These are phyloP conservation scores for Phortica variegata DNA, from an alignment of 1,140 invertebrate genomes.

Conservation along the genomic window DNA sequence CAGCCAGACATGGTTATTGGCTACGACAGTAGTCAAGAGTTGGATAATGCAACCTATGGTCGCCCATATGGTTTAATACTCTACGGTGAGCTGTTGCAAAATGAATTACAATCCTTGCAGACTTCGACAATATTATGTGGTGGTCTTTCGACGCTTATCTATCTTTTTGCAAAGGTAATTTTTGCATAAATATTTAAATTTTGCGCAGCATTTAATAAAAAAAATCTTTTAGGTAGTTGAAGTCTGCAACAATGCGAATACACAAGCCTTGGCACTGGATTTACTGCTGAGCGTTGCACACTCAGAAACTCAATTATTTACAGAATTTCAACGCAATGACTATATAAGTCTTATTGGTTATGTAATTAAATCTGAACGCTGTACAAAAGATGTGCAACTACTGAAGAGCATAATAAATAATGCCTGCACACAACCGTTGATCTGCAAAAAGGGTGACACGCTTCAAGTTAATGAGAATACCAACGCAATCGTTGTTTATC, in stretches of 20 bases:
- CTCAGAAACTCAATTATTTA: conserved; percentile 45
- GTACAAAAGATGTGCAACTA: conserved; percentile 45
- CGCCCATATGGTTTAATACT: conserved; percentile 41
- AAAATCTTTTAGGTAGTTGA: conserved; percentile 36
- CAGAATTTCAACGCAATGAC: conserved; percentile 48
- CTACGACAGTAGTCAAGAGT: conserved; percentile 38
- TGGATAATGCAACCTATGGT: conserved; percentile 41
- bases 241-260: conserved; percentile 29
- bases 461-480: conserved; percentile 45
- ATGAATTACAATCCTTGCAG: conserved; percentile 42
- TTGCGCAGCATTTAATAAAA: neutral
- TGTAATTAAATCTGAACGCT: conserved; percentile 48
- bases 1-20: conserved; percentile 44
- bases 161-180: conserved; percentile 48
- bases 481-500: conserved; percentile 38
- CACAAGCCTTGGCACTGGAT: conserved; percentile 43
- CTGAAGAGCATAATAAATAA: conserved; percentile 49
- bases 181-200: neutral
- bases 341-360: conserved; percentile 48
- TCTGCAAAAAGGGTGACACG: conserved; percentile 35
- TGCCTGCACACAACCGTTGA: conserved; percentile 42
- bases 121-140: conserved; percentile 41
- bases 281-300: conserved; percentile 42
- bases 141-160: conserved; percentile 44
- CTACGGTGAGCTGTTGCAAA: conserved; percentile 42